Conservation (phyloP, 64 coral and sea anemone species). For the Stichodactyla mertensii region DNA sequence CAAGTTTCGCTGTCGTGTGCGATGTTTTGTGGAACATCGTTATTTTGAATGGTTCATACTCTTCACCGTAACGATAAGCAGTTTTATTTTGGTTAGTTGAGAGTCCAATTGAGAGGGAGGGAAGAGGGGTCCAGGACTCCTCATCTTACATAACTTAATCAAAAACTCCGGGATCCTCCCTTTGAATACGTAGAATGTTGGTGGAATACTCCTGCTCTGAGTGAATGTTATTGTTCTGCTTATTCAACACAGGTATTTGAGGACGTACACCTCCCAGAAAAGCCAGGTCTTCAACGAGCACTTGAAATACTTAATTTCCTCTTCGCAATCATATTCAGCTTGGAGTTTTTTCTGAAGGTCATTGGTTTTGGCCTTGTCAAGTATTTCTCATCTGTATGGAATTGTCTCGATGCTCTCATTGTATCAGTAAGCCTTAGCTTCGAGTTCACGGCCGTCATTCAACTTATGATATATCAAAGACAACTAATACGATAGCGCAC, state of each 20-base stretch:
- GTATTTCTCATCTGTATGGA: slow-evolving; percentile 86
- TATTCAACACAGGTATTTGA: slow-evolving; percentile 63
- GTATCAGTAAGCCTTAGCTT: slow-evolving; percentile 45
- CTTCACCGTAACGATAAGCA: slow-evolving; percentile 80
- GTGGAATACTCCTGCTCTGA: not conserved
- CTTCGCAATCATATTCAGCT: slow-evolving; percentile 56
- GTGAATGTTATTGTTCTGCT: not conserved
- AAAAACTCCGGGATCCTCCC: too few relatives aligned
- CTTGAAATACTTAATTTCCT: slow-evolving; percentile 69
- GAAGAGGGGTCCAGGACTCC: too few relatives aligned
- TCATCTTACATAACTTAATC: too few relatives aligned
- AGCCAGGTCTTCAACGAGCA: slow-evolving; percentile 41
- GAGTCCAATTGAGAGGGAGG: not conserved
- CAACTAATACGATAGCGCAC: too few relatives aligned
- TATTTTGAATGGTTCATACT: slow-evolving; percentile 83
- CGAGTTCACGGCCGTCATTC: not conserved
- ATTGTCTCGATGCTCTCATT: slow-evolving; percentile 73
- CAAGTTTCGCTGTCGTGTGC: slow-evolving; percentile 62
- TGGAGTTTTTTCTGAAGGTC: slow-evolving; percentile 73
- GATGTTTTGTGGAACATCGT: slow-evolving; percentile 74
- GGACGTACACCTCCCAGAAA: slow-evolving; percentile 57
- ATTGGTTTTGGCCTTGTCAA: slow-evolving; percentile 61
- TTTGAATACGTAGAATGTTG: too few relatives aligned
- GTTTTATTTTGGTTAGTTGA: slow-evolving; percentile 75
- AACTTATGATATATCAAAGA: not conserved